Evolutionary conservation across 2,113 vertebrate genomes (phyloP).

Genomic region (Alces alces): DNA sequence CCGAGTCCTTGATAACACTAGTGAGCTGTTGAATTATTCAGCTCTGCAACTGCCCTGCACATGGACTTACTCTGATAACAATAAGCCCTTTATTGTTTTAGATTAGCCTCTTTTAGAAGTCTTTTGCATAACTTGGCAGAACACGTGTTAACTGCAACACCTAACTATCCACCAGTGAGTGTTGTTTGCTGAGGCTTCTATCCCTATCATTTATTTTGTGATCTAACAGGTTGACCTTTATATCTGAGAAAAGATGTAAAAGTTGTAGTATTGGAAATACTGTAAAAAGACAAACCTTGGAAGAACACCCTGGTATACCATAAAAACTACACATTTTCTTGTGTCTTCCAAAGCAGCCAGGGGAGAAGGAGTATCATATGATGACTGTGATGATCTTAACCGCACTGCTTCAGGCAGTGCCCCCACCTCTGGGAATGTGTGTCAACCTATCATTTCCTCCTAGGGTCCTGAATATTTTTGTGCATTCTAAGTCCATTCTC

Average conservation of each 20-base stretch:
- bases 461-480: not conserved
- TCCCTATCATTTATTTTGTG: not conserved
- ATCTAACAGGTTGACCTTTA: not conserved
- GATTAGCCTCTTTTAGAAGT: not conserved
- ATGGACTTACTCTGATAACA: not conserved
- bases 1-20: not conserved
- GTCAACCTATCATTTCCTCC: not conserved
- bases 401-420: not conserved
- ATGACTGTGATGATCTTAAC: not conserved
- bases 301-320: not conserved
- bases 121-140: not conserved
- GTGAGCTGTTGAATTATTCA: not conserved
- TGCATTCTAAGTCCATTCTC: not conserved
- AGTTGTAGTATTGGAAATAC: not conserved
- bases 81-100: not conserved
- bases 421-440: not conserved
- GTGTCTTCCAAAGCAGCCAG: constrained; percentile 43
- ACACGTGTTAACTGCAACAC: not conserved
- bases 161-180: not conserved
- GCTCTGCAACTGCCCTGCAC: not conserved
- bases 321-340: not conserved
- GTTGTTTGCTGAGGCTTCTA: not conserved
- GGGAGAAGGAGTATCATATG: not conserved
- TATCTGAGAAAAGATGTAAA: not conserved
- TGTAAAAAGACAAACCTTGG: not conserved